phyloP scores from a whole-genome alignment of 2,888 invertebrate species.

The Willowsia nigromaculata region DNA sequence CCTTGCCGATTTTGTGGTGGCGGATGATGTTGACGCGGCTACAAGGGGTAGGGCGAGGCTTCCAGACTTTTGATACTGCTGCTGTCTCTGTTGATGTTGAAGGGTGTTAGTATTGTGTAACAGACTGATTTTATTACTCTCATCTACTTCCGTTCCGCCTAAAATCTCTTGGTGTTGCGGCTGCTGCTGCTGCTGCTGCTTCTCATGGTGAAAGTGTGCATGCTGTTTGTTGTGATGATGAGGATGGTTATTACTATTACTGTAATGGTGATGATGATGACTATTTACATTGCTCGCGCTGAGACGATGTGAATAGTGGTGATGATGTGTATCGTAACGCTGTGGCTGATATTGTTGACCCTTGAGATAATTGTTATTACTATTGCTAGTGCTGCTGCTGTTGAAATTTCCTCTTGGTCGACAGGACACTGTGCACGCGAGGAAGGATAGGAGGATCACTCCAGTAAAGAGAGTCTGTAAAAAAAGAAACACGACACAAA shows the following conservation, averaged over 20 bases:
- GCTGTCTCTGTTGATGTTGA: constrained; percentile 7
- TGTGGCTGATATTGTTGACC: constrained; percentile 62
- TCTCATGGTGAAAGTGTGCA: constrained; percentile 37
- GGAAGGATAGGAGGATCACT: constrained; percentile 55
- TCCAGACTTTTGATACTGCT: background rate
- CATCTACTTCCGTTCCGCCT: constrained; percentile 29
- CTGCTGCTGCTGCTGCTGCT: constrained; percentile 1
- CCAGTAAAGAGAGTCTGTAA: constrained; percentile 57
- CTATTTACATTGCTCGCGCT: constrained; percentile 48
- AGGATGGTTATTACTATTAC: constrained; percentile 50
- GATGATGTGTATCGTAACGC: constrained; percentile 71
- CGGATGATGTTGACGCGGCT: background rate
- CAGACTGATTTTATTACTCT: constrained; percentile 61
- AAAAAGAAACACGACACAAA: background rate
- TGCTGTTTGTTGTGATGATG: constrained; percentile 59
- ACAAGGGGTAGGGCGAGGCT: background rate
- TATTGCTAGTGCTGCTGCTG: constrained; percentile 57
- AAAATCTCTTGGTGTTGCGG: background rate
- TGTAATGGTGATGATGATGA: constrained; percentile 59
- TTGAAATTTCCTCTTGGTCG: constrained; percentile 63
- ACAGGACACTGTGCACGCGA: constrained; percentile 47
- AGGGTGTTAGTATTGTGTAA: constrained; percentile 42
- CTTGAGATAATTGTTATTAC: constrained; percentile 58
- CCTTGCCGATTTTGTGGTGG: constrained; percentile 47
- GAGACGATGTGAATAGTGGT: constrained; percentile 42